Conservation (phyloP, 2,113 vertebrate species). For the Cyprinus carpio region DNA sequence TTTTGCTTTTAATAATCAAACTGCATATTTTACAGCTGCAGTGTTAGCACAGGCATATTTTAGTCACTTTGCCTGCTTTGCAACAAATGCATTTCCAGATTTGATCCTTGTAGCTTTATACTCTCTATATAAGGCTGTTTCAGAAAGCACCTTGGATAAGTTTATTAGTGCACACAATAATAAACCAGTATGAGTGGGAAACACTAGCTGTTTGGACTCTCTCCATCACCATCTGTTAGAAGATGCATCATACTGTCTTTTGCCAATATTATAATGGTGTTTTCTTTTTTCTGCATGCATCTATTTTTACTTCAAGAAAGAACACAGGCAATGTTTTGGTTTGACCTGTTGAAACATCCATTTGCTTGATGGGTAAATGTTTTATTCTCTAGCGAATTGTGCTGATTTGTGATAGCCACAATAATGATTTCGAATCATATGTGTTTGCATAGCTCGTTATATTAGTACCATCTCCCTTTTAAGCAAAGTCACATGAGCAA, state of each 20-base stretch:
- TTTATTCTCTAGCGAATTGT: not conserved
- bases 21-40: not conserved
- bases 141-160: not conserved
- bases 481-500: not conserved
- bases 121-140: not conserved
- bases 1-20: not conserved
- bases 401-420: not conserved
- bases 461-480: not conserved
- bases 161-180: not conserved
- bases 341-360: not conserved
- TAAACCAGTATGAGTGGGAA: not conserved
- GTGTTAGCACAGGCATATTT: not conserved
- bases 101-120: not conserved
- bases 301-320: not conserved
- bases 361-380: not conserved
- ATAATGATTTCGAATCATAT: not conserved
- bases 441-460: not conserved
- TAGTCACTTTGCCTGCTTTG: not conserved
- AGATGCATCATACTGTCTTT: not conserved
- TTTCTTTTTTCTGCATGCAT: not conserved
- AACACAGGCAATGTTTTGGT: not conserved
- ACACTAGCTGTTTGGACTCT: not conserved
- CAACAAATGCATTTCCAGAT: not conserved
- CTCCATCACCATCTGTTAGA: conserved; percentile 8
- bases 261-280: not conserved